phyloP scores from a whole-genome alignment of 1,140 invertebrate species.

The Procambarus virginalis region DNA sequence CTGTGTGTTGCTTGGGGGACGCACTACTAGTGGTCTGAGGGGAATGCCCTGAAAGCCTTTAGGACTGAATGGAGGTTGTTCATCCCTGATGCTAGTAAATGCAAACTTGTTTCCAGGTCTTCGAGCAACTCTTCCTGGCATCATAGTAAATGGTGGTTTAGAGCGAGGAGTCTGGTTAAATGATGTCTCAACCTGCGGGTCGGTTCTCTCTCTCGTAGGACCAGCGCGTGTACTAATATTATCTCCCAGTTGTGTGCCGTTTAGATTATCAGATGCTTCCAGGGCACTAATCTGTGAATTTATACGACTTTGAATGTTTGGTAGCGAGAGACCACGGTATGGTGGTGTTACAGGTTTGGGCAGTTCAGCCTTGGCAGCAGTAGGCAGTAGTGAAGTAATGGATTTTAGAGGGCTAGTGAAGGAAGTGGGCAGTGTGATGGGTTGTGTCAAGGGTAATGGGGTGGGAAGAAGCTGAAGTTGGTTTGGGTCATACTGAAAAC shows the following conservation, averaged over 20 bases:
- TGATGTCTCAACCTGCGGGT: neutral
- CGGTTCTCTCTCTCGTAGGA: neutral
- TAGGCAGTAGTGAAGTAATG: too few species aligned
- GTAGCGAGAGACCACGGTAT: too few species aligned
- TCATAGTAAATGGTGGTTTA: slow-evolving; percentile 10
- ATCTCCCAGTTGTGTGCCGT: neutral
- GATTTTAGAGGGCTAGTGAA: too few species aligned
- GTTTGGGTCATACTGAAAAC: neutral
- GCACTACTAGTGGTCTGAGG: slow-evolving; percentile 18
- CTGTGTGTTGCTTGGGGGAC: slow-evolving; percentile 7
- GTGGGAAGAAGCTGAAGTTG: too few species aligned
- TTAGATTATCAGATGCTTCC: too few species aligned
- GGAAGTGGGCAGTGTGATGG: neutral
- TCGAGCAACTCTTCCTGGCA: slow-evolving; percentile 30
- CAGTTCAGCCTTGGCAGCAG: too few species aligned
- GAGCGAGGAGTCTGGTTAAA: slow-evolving; percentile 12
- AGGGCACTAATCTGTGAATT: too few species aligned
- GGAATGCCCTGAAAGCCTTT: slow-evolving; percentile 15
- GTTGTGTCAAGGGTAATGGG: neutral
- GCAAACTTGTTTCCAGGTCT: slow-evolving; percentile 26
- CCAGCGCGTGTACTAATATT: neutral
- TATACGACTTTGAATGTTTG: too few species aligned
- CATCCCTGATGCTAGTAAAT: slow-evolving; percentile 12
- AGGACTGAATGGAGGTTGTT: slow-evolving; percentile 2
- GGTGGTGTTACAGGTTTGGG: neutral